Conservation (phyloP, 2,888 invertebrate genomes). For the Synanthedon myopaeformis region DNA sequence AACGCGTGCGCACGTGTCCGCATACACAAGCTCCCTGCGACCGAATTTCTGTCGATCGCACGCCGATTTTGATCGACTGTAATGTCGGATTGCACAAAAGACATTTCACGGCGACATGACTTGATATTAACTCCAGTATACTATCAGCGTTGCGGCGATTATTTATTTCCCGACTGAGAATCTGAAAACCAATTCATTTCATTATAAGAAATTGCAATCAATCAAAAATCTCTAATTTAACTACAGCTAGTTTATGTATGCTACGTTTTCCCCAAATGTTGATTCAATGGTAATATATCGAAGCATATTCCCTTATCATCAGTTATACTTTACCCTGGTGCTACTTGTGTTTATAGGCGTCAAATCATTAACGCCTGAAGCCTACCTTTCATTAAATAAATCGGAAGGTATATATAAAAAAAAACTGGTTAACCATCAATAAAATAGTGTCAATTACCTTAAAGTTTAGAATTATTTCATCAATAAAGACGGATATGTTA, state of each 20-base stretch:
- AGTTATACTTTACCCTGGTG: too few relatives aligned
- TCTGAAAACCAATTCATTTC: not conserved
- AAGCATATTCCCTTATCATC: too few relatives aligned
- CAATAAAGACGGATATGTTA: conserved; percentile 32
- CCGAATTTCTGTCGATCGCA: conserved; percentile 20
- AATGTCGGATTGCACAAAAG: conserved; percentile 29
- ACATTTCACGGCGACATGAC: conserved; percentile 28
- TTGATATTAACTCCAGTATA: conserved; percentile 33
- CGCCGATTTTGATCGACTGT: conserved; percentile 27
- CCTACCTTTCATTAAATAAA: too few relatives aligned
- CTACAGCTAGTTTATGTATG: too few relatives aligned
- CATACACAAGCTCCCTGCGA: conserved; percentile 41
- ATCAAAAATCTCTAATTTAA: too few relatives aligned
- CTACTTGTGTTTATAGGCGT: too few relatives aligned
- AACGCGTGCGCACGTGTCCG: conserved; percentile 16
- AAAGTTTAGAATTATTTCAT: conserved; percentile 38
- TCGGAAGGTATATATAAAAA: too few relatives aligned
- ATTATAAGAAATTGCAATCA: too few relatives aligned
- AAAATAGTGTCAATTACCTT: conserved; percentile 25
- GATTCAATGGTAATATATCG: too few relatives aligned
- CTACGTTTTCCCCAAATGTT: too few relatives aligned
- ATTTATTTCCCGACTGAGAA: not conserved
- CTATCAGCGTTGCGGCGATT: conserved; percentile 32
- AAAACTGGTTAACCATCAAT: too few relatives aligned
- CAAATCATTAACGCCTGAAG: too few relatives aligned